Conservation (phyloP, 2,797 vertebrate species). For the Periophthalmus magnuspinnatus region DNA sequence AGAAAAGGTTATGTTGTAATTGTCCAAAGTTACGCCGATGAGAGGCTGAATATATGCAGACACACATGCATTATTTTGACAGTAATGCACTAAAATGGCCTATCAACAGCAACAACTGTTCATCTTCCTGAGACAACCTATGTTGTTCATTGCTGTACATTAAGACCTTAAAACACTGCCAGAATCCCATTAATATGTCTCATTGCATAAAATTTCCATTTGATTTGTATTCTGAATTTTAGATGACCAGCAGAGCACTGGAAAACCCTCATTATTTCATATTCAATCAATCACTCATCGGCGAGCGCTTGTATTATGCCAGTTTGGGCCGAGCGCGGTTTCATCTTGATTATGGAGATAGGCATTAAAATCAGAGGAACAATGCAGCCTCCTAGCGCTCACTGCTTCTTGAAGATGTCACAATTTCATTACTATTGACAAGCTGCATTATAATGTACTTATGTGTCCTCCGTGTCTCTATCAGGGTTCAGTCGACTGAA, state of each 20-base stretch:
- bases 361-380: conserved; percentile 76
- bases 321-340: conserved; percentile 68
- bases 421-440: conserved; percentile 82
- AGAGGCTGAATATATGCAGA: conserved; percentile 68
- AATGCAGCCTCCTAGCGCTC: conserved; percentile 58
- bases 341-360: conserved; percentile 86
- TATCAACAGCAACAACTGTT: conserved; percentile 81
- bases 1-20: conserved; percentile 51
- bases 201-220: conserved; percentile 86
- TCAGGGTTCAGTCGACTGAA: conserved; percentile 52
- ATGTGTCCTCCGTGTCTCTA: conserved; percentile 65
- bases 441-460: conserved; percentile 82
- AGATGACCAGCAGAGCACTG: conserved; percentile 78
- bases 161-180: conserved; percentile 78
- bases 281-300: conserved; percentile 85
- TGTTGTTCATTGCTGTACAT: conserved; percentile 80
- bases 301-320: conserved; percentile 62
- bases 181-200: conserved; percentile 80
- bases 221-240: conserved; percentile 83
- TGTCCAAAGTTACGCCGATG: conserved; percentile 68
- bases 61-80: conserved; percentile 82
- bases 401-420: conserved; percentile 72
- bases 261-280: conserved; percentile 85
- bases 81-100: conserved; percentile 82
- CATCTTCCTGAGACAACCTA: conserved; percentile 76